phyloP scores from a whole-genome alignment of 2,797 vertebrate genomes.

The Cetoscarus ocellatus region DNA sequence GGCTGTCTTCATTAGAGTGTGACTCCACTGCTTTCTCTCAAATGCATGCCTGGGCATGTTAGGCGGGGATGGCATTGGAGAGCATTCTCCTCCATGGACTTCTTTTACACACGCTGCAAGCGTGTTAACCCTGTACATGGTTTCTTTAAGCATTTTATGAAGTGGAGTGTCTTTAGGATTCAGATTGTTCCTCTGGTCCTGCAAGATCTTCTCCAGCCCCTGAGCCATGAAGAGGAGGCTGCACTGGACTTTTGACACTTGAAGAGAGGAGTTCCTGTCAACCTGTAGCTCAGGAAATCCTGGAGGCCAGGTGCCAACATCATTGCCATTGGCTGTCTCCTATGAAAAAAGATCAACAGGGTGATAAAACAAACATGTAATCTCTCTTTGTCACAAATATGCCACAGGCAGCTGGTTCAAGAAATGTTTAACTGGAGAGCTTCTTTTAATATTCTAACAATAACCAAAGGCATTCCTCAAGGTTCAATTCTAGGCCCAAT shows the following conservation, averaged over 20 bases:
- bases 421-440: too few relatives aligned
- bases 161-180: conserved; percentile 50
- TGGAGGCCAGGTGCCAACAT: conserved; percentile 51
- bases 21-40: conserved; percentile 71
- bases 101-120: background rate
- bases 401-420: background rate
- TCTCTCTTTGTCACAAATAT: too few relatives aligned
- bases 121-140: rapidly evolving
- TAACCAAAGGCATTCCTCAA: too few relatives aligned
- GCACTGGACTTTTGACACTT: conserved; percentile 44
- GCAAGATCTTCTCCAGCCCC: conserved; percentile 48
- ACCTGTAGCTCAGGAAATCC: conserved; percentile 64
- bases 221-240: conserved; percentile 64
- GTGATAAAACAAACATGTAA: too few relatives aligned
- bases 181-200: conserved; percentile 63
- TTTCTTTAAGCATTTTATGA: background rate
- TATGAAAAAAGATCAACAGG: conserved; percentile 18
- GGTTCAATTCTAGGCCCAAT: too few relatives aligned
- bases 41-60: background rate
- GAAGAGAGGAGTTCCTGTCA: background rate
- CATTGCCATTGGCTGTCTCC: conserved; percentile 64
- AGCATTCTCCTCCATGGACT: conserved; percentile 28
- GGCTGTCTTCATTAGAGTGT: conserved; percentile 55
- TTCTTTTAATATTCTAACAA: too few relatives aligned
- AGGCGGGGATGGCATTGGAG: background rate